These are phyloP conservation scores for Odontocolon sp. DNA, from an alignment of 2,888 invertebrate genomes.

Conservation along the genomic window DNA sequence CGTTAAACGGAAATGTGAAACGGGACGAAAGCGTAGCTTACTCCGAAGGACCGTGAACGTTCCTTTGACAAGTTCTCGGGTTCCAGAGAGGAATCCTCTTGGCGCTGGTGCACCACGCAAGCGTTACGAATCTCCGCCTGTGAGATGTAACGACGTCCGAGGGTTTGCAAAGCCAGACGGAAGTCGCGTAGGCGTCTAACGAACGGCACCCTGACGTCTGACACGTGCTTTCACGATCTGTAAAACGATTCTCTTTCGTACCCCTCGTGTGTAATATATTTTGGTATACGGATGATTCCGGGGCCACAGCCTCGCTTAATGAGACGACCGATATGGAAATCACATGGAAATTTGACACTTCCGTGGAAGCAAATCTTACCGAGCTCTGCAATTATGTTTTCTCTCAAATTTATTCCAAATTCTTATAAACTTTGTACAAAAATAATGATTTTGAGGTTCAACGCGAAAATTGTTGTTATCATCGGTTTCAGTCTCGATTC, in stretches of 20 bases:
- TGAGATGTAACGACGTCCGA: conserved; percentile 33
- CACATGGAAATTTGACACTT: conserved; percentile 32
- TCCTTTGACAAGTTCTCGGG: conserved; percentile 22
- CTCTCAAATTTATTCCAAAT: too few relatives aligned
- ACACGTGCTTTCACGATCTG: too few relatives aligned
- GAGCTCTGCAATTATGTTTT: background rate
- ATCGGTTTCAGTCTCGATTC: background rate
- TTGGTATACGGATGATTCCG: background rate
- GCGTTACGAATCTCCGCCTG: background rate
- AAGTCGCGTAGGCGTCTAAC: conserved; percentile 58
- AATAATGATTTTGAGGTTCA: too few relatives aligned
- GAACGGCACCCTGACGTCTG: conserved; percentile 62
- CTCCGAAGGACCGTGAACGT: conserved; percentile 9
- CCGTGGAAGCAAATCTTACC: background rate
- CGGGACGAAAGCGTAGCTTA: background rate
- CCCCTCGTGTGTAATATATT: conserved; percentile 20
- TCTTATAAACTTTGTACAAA: too few relatives aligned
- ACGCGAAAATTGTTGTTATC: too few relatives aligned
- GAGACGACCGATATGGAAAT: conserved; percentile 37
- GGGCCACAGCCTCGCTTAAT: conserved; percentile 3
- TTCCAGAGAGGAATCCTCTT: conserved; percentile 6
- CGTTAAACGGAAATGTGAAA: conserved; percentile 33
- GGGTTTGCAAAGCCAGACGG: conserved; percentile 55
- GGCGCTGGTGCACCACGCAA: background rate
- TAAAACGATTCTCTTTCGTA: conserved; percentile 6